Conservation (phyloP, 2,113 vertebrate genomes). For the Phaetusa simplex region DNA sequence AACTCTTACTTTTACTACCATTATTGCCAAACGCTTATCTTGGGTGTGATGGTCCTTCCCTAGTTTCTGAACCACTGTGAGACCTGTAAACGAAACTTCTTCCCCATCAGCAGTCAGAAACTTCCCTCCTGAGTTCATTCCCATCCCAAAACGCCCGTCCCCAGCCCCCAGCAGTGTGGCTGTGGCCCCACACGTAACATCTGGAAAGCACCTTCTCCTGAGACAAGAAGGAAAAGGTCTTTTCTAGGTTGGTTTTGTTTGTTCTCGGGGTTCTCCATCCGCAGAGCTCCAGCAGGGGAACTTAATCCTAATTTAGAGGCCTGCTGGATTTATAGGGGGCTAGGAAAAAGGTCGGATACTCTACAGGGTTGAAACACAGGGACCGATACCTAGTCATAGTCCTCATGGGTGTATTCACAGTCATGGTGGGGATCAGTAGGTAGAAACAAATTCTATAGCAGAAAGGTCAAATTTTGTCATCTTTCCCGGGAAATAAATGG, state of each 20-base stretch:
- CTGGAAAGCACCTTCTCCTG: background rate
- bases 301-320: background rate
- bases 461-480: background rate
- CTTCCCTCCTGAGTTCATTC: background rate
- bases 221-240: background rate
- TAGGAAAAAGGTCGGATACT: background rate
- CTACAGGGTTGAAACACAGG: background rate
- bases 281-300: background rate
- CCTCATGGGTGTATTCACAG: background rate
- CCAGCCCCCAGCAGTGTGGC: background rate
- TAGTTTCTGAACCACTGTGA: background rate
- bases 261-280: background rate
- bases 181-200: background rate
- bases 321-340: background rate
- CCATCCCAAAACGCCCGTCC: background rate
- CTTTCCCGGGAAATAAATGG: background rate
- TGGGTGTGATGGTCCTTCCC: background rate
- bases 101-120: background rate
- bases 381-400: accelerated
- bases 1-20: background rate
- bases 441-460: background rate
- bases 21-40: background rate
- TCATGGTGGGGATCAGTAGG: background rate
- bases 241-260: background rate
- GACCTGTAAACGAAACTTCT: background rate